Evolutionary conservation across 2,797 vertebrate species (phyloP).

Genomic region (Forpus xanthops): DNA sequence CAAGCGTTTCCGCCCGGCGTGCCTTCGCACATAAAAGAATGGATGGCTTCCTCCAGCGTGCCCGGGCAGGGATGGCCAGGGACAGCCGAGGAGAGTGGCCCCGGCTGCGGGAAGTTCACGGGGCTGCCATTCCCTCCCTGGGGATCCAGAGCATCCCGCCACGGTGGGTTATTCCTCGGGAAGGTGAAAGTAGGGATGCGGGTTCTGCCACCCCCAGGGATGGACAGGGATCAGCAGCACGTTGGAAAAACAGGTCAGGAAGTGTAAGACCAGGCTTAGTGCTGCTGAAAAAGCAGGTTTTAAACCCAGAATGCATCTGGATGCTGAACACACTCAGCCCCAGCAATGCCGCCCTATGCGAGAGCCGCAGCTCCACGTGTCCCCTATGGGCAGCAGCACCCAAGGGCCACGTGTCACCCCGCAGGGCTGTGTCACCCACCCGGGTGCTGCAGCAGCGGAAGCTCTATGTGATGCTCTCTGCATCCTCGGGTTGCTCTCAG

Average conservation of each 20-base stretch:
- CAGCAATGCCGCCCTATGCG: fast-evolving
- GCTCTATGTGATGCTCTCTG: fast-evolving
- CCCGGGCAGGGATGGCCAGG: neutral
- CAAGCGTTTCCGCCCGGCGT: conserved; percentile 25
- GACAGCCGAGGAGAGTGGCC: neutral
- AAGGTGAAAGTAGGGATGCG: fast-evolving
- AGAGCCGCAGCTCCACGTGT: neutral
- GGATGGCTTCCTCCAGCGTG: neutral
- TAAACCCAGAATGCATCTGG: fast-evolving
- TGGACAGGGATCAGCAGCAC: neutral
- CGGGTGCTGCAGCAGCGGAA: neutral
- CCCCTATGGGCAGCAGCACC: fast-evolving
- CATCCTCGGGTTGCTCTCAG: neutral
- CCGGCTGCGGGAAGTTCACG: neutral
- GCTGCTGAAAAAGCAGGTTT: neutral
- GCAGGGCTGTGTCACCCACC: neutral
- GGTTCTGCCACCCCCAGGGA: neutral
- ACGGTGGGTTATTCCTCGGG: fast-evolving
- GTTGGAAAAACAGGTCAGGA: fast-evolving
- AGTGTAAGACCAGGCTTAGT: fast-evolving
- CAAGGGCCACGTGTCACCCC: neutral
- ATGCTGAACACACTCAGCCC: fast-evolving
- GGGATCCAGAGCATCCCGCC: neutral
- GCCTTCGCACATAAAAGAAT: conserved; percentile 48
- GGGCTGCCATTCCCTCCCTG: neutral